Conservation (phyloP, 2,888 invertebrate genomes). For the Cheilosia scutellata region DNA sequence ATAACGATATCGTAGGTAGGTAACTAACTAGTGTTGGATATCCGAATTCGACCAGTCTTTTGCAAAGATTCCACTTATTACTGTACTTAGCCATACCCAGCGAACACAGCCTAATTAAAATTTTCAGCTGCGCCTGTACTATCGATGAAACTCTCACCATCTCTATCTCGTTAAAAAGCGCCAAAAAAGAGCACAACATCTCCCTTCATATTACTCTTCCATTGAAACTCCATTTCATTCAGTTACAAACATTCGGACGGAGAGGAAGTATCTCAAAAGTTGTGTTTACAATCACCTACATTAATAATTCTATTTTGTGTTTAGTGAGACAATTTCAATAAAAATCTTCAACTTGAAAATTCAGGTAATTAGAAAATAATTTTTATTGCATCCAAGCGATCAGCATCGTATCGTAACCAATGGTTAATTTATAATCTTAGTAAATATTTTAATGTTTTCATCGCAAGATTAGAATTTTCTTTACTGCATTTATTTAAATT, state of each 20-base stretch:
- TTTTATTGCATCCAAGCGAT: too few relatives aligned
- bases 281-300: constrained; percentile 57
- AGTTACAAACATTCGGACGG: constrained; percentile 58
- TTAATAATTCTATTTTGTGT: constrained; percentile 55
- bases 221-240: constrained; percentile 68
- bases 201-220: constrained; percentile 68
- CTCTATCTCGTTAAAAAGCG: constrained; percentile 52
- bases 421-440: background rate
- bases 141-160: background rate
- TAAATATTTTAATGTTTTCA: constrained; percentile 4
- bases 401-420: background rate
- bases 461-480: constrained; percentile 21
- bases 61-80: background rate
- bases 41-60: too few relatives aligned
- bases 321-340: constrained; percentile 34
- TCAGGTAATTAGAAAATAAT: constrained; percentile 52
- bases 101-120: constrained; percentile 26
- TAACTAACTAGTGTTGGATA: too few relatives aligned
- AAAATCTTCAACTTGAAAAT: constrained; percentile 43
- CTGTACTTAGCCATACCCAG: constrained; percentile 7
- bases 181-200: constrained; percentile 69
- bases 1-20: too few relatives aligned
- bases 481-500: constrained; percentile 23
- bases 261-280: constrained; percentile 39
- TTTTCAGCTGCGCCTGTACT: constrained; percentile 19